Evolutionary conservation across 2,113 vertebrate species (phyloP), one percentile per base, ranked within the genome.

Genomic region (Psephotus haematonotus): DNA sequence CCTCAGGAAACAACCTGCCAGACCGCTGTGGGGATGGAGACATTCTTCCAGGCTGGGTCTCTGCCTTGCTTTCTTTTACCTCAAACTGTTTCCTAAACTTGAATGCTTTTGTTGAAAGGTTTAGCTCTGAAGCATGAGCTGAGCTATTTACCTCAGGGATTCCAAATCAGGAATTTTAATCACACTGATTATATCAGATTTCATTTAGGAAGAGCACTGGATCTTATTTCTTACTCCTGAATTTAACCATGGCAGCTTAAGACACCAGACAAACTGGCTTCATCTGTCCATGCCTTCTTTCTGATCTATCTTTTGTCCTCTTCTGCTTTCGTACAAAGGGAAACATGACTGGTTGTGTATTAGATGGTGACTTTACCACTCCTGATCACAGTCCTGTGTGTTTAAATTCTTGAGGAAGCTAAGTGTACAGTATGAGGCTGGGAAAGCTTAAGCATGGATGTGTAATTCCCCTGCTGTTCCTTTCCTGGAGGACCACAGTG

Each of bases 91-190:
- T 95, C 85, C 82, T 90, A n/a, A 93, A 81, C 57, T 63, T 67
- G 88, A 84, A 85, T 14, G 3, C 74, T 91, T 78, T 87, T 91
- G 64, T 82, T 77, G 72, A 29, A 87, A 82, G 16, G 13, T 65
- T 92, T 84, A 62, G 18, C 37, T 84, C 23, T 80, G 35, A 72
- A 43, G 19, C 49, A 80, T 20, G 14, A 80, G 9, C 20, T 2
- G 17, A 91, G 37, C 33, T 83, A 31, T 74, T 87, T 78, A 93
- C 49, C 46, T 70, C 16, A 62, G 59, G 23, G 41, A 78, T 84
- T 86, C 46, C 50, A 88, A 93, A 93, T 37, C 33, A 86, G 53
- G 53, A 93, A 63, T 92, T 88, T 95, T 86, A 92, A 86, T 86
- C 23, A 71, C 0, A 3, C 50, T 68, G 64, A 71, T 77, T 93